Evolutionary conservation across 2,797 vertebrate genomes (phyloP).

Genomic region (Apodemus agrarius): DNA sequence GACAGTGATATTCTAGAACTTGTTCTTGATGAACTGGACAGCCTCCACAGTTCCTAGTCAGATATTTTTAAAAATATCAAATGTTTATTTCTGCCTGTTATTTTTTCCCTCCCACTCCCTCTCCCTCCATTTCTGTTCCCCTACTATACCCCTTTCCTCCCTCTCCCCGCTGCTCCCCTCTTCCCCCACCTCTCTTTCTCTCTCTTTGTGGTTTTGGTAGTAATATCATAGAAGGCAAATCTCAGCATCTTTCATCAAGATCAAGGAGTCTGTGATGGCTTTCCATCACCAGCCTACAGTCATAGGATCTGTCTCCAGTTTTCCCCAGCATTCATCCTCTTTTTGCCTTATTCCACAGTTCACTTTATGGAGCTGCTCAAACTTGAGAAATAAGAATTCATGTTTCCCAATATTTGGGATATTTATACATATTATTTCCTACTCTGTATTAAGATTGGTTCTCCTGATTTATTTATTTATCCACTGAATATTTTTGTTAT

Average conservation of each 20-base stretch:
- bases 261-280: background rate
- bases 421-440: background rate
- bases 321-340: background rate
- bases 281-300: background rate
- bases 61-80: background rate
- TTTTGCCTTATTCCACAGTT: background rate
- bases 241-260: background rate
- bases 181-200: too few species aligned
- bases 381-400: background rate
- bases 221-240: background rate
- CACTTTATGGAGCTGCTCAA: background rate
- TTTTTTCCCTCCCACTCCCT: background rate
- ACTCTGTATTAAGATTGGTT: background rate
- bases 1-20: background rate
- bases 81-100: background rate
- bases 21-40: background rate
- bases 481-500: background rate
- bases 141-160: accelerated
- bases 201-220: background rate
- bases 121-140: too few species aligned
- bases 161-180: too few species aligned
- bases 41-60: background rate
- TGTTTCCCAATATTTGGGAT: background rate
- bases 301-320: background rate
- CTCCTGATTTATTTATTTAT: background rate